Conservation (phyloP, 2,113 vertebrate genomes). For the Eretmochelys imbricata region DNA sequence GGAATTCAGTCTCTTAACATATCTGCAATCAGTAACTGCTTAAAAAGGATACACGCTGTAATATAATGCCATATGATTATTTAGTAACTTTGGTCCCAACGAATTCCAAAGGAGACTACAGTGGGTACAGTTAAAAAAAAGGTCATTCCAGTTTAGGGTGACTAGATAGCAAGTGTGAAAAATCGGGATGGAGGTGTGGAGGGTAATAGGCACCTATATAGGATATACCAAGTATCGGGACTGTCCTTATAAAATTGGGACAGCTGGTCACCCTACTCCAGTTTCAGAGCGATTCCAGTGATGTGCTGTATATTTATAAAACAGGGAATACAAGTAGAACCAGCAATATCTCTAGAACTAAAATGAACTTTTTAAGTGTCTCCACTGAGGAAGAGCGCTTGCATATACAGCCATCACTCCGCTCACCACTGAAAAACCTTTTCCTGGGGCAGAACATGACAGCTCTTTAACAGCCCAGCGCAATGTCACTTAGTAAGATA, state of each 20-base stretch:
- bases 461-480: background rate
- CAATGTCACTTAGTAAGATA: background rate
- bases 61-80: background rate
- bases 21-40: background rate
- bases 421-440: rapidly evolving
- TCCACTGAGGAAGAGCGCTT: background rate
- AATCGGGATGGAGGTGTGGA: background rate
- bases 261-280: background rate
- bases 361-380: background rate
- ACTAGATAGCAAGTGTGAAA: background rate
- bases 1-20: background rate
- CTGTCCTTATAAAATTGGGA: background rate
- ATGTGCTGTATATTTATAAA: background rate
- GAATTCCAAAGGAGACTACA: background rate
- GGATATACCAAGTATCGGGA: background rate
- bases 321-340: background rate
- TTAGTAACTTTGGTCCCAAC: background rate
- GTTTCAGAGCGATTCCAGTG: background rate
- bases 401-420: background rate
- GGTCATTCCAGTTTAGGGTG: background rate
- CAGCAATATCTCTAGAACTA: background rate
- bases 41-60: background rate
- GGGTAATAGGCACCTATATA: background rate
- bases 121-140: too few relatives aligned
- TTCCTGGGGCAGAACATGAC: background rate